Conservation (phyloP, 2,113 vertebrate species). For the Rhadina sibilatrix region DNA sequence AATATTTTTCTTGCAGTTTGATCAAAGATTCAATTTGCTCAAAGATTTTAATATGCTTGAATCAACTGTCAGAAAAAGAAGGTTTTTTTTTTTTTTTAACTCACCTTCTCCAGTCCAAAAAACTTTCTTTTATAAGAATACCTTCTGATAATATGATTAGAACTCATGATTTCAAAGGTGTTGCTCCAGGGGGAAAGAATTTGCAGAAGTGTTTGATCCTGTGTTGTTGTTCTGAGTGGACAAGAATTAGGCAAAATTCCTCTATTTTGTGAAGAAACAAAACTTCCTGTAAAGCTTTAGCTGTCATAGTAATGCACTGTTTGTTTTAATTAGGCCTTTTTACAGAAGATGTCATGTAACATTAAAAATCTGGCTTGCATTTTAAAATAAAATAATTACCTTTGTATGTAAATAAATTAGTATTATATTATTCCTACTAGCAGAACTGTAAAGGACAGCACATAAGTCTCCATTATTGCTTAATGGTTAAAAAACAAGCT, state of each 20-base stretch:
- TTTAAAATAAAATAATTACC: not conserved
- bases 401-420: not conserved
- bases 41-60: not conserved
- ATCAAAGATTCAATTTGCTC: not conserved
- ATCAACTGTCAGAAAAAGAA: not conserved
- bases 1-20: not conserved
- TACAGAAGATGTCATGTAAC: not conserved
- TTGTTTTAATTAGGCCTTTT: not conserved
- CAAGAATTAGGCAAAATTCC: not conserved
- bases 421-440: not conserved
- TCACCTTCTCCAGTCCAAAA: not conserved
- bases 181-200: not conserved
- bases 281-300: not conserved
- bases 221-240: not conserved
- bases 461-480: constrained; percentile 3
- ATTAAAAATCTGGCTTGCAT: not conserved
- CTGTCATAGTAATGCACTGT: not conserved
- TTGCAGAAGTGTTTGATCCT: not conserved
- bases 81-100: not conserved
- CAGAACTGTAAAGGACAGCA: not conserved
- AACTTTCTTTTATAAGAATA: not conserved
- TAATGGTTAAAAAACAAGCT: constrained; percentile 20
- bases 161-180: not conserved
- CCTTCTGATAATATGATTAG: not conserved
- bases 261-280: not conserved